Evolutionary conservation across 2,113 vertebrate genomes (phyloP), one percentile per base, ranked within the genome.

Genomic region (Xiphophorus maculatus): DNA sequence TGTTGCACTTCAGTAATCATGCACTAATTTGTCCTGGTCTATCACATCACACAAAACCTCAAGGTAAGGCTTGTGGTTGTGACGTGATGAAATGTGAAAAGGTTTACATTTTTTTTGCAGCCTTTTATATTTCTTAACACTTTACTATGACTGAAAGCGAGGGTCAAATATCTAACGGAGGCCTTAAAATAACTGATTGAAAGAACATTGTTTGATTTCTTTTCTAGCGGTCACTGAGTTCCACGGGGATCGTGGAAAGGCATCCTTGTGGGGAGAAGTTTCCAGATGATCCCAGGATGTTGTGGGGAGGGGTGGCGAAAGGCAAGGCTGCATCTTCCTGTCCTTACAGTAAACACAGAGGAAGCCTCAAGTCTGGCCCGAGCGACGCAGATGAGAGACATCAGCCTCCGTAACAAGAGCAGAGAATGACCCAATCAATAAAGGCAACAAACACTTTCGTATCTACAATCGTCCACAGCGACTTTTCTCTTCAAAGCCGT

Each of bases 281-380:
- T 90, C 80, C 66, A 89, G 81, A 92, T 85, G 92, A 88, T 88
- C 89, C 88, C 85, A 90, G 92, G 88, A 92, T 92, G 91, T 89
- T 85, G 71, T 87, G 63, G 87, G 93, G 87, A 89, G 91, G 89
- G 86, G 90, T 87, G 48, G 86, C 70, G 75, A 78, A 28, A 15
- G 81, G 84, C 82, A 12, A 90, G 88, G 87, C 85, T 69, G 79
- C 88, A 90, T 93, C 89, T 93, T 92, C 92, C 93, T 91, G 90
- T 87, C 83, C 66, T 78, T 82, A 77, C 68, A 78, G 87, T 90
- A 92, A 93, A 93, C 92, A 93, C 12, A 60, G 81, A 84, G 64
- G 80, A 90, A 80, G 78, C 81, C 73, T 80, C 60, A 40, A 71
- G 87, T 86, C 83, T 83, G 86, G 79, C 79, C 77, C 69, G 58